A percentile compares a stretch with the other conserved stretches of the same genome.
These are phyloP conservation scores for Cantharis rustica DNA, from an alignment of 2,888 invertebrate species.

Conservation along the genomic window DNA sequence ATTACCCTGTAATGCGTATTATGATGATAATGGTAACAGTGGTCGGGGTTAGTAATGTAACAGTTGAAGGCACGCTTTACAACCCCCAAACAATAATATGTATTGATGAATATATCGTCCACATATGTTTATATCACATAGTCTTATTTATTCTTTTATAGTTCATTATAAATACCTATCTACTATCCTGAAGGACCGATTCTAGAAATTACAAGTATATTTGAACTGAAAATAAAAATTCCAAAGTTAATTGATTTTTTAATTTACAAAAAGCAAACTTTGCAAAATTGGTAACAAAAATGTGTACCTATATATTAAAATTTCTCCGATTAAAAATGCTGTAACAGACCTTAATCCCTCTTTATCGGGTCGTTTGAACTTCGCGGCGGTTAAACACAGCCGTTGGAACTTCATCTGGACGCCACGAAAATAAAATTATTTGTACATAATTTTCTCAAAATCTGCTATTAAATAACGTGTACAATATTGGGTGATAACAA, in stretches of 20 bases:
- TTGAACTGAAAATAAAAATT: background rate
- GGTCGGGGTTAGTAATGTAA: conserved; percentile 32
- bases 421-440: too few relatives aligned
- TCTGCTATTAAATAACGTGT: too few relatives aligned
- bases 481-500: too few relatives aligned
- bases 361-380: background rate
- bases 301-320: background rate
- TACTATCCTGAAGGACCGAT: background rate
- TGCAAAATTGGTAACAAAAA: background rate
- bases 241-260: background rate
- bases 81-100: conserved; percentile 34
- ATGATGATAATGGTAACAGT: conserved; percentile 48
- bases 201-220: background rate
- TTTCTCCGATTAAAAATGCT: background rate
- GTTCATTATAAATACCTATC: background rate
- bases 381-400: background rate
- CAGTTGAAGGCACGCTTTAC: conserved; percentile 35
- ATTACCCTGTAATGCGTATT: conserved; percentile 54
- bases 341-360: background rate
- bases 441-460: too few relatives aligned
- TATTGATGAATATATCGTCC: conserved; percentile 34
- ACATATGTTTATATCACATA: background rate
- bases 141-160: background rate
- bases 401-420: background rate
- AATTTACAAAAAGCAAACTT: too few relatives aligned